These are phyloP conservation scores for Phyllostomus hastatus DNA, from an alignment of 2,113 vertebrate species.

Conservation along the genomic window DNA sequence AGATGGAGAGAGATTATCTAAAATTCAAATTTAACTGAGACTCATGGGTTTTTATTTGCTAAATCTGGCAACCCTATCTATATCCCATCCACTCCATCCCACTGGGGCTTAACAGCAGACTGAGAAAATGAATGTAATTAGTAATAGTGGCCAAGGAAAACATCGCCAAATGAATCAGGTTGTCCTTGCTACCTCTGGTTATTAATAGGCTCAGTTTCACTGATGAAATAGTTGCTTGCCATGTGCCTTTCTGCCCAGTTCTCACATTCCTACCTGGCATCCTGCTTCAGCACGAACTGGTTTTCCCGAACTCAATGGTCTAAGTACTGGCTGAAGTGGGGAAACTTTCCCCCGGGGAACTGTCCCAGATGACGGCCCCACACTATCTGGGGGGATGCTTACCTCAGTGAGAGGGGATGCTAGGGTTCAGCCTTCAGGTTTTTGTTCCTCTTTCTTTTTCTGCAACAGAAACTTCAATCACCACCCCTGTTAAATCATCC, in stretches of 20 bases:
- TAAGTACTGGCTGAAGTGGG: not conserved
- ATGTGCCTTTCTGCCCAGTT: not conserved
- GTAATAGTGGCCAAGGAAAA: not conserved
- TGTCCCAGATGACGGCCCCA: not conserved
- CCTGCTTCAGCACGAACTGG: not conserved
- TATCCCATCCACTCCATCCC: not conserved
- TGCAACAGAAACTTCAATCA: not conserved
- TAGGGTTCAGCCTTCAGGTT: not conserved
- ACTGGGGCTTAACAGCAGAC: not conserved
- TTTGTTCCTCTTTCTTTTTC: not conserved
- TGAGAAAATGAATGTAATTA: not conserved
- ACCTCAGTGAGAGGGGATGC: not conserved
- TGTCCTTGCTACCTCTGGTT: not conserved
- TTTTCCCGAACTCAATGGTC: not conserved
- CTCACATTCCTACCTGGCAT: too few species aligned
- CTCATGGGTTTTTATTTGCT: not conserved
- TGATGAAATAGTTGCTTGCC: not conserved
- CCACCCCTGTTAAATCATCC: not conserved
- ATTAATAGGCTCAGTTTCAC: not conserved
- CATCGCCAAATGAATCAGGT: not conserved
- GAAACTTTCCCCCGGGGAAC: not conserved
- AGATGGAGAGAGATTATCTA: not conserved
- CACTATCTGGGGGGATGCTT: rapidly evolving
- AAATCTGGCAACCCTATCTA: not conserved
- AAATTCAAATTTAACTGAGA: constrained; percentile 28